A percentile compares a stretch with the other conserved stretches of the same genome.
These are phyloP conservation scores for Lagodon rhomboides DNA, from an alignment of 2,797 vertebrate genomes.

Conservation along the genomic window DNA sequence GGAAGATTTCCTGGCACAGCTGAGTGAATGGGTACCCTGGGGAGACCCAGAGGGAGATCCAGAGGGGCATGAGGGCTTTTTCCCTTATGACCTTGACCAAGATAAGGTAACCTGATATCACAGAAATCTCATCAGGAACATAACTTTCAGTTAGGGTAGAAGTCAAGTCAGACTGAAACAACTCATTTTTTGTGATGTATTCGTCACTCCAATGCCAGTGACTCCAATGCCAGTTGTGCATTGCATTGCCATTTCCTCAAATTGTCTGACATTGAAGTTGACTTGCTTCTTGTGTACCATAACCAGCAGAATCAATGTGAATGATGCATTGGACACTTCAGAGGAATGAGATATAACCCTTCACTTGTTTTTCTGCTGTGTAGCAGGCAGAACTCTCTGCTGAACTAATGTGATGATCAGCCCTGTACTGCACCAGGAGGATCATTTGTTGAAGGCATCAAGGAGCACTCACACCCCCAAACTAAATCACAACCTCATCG, in stretches of 20 bases:
- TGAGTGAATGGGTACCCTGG: neutral
- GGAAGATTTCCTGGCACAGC: neutral
- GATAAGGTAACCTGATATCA: neutral
- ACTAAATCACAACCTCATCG: slow-evolving; percentile 63
- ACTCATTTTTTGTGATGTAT: neutral
- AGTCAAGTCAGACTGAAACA: neutral
- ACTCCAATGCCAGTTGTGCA: neutral
- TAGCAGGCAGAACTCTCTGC: neutral
- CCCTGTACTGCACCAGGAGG: slow-evolving; percentile 26
- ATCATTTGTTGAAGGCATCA: slow-evolving; percentile 44
- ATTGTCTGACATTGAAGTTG: neutral
- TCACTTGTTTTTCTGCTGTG: slow-evolving; percentile 7
- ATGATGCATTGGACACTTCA: slow-evolving; percentile 1
- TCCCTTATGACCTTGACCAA: neutral
- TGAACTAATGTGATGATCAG: slow-evolving; percentile 23
- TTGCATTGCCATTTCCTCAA: neutral
- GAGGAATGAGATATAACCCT: slow-evolving; percentile 25
- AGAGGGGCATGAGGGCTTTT: neutral
- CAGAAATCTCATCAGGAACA: neutral
- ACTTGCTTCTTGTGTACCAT: neutral
- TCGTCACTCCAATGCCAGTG: neutral
- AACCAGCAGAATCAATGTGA: slow-evolving; percentile 29
- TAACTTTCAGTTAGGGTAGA: neutral
- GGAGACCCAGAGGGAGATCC: neutral
- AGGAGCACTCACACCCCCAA: slow-evolving; percentile 37